These are phyloP conservation scores for Actinernus sp. DNA, from an alignment of 92 coral and sea anemone species.

Conservation along the genomic window DNA sequence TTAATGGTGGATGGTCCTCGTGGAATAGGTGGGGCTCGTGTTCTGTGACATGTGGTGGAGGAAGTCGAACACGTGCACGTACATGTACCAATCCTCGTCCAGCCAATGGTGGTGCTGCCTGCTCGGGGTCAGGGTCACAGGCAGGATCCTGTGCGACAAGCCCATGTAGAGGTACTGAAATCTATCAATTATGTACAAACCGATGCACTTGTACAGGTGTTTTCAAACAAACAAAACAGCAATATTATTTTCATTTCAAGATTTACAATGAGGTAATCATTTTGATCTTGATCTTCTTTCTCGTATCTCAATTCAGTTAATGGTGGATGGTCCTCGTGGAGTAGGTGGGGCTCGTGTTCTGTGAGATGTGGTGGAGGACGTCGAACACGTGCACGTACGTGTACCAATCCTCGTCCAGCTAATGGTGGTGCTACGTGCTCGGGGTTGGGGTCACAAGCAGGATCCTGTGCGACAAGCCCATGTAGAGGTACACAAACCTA, in stretches of 20 bases:
- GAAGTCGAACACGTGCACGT: conserved; percentile 41
- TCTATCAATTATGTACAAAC: too few species aligned
- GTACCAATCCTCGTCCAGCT: conserved; percentile 8
- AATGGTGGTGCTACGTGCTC: conserved; percentile 18
- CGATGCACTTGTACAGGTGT: too few species aligned
- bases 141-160: conserved; percentile 41
- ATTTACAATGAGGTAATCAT: too few species aligned
- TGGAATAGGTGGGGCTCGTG: conserved; percentile 61
- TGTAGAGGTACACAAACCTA: conserved; percentile 14
- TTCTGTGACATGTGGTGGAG: conserved; percentile 31
- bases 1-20: conserved; percentile 51
- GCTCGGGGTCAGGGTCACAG: conserved; percentile 39
- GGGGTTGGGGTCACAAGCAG: conserved; percentile 2
- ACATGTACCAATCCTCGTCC: conserved; percentile 65
- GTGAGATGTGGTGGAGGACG: not conserved
- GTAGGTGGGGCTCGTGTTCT: conserved; percentile 38
- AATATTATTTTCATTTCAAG: too few species aligned
- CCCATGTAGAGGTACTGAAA: conserved; percentile 28
- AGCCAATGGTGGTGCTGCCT: conserved; percentile 20
- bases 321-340: conserved; percentile 55
- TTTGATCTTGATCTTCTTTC: too few species aligned
- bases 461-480: not conserved
- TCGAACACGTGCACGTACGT: not conserved
- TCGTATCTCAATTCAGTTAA: not conserved
- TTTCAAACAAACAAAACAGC: too few species aligned